Evolutionary conservation across 2,113 vertebrate genomes (phyloP).

Genomic region (Pipra filicauda): DNA sequence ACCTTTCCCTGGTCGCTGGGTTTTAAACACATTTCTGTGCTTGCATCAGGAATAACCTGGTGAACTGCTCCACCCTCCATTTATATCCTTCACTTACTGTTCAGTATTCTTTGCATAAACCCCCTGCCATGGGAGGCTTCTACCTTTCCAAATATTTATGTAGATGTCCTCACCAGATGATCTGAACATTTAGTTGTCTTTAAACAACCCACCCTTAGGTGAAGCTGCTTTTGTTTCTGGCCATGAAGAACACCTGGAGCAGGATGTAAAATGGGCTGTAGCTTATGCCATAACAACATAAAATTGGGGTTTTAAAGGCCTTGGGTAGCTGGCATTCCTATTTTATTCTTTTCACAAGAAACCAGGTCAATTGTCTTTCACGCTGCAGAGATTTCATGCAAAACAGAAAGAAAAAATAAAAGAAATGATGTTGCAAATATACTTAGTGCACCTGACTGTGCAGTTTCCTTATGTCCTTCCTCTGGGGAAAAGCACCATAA

Average conservation of each 20-base stretch:
- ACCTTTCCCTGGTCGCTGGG: no score
- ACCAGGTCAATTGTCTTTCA: neutral
- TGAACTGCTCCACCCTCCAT: neutral
- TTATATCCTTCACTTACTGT: neutral
- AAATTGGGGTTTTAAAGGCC: neutral
- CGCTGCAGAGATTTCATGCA: neutral
- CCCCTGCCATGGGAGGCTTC: neutral
- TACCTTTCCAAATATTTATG: neutral
- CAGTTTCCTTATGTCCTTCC: rapidly evolving
- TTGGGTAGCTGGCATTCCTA: neutral
- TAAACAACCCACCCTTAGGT: neutral
- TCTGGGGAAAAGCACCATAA: neutral
- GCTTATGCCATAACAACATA: neutral
- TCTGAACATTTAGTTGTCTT: neutral
- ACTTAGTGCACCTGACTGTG: neutral
- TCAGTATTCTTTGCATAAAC: neutral
- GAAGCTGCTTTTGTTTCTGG: neutral
- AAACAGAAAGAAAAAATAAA: neutral
- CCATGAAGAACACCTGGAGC: neutral
- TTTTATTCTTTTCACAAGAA: neutral
- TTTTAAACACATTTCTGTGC: no score
- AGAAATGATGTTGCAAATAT: neutral
- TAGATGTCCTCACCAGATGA: neutral
- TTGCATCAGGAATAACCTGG: no score
- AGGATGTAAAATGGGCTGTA: neutral